Conservation (phyloP, 1,140 invertebrate genomes). For the Mizuhopecten yessoensis region DNA sequence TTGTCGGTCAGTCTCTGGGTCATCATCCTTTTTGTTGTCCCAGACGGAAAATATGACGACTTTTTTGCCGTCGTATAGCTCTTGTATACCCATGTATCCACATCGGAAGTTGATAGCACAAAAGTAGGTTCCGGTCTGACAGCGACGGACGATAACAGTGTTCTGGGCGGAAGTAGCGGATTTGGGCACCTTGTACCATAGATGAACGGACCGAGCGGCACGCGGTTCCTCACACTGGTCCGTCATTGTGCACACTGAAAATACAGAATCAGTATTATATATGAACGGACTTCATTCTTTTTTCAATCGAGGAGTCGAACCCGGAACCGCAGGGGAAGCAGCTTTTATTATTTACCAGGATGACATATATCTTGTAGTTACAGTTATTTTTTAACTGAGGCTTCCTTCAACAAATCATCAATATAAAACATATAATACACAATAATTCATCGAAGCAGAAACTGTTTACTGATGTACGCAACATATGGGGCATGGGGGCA, state of each 20-base stretch:
- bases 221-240: background rate
- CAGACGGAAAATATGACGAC: constrained; percentile 54
- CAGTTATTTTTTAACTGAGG: too few species aligned
- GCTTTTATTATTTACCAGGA: too few species aligned
- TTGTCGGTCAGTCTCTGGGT: constrained; percentile 38
- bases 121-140: constrained; percentile 47
- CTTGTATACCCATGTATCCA: constrained; percentile 52
- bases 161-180: background rate
- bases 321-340: too few species aligned
- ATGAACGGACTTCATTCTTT: too few species aligned
- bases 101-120: constrained; percentile 49
- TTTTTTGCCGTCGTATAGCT: constrained; percentile 43
- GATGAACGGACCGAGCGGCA: constrained; percentile 52
- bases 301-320: too few species aligned
- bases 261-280: background rate
- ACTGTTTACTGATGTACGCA: too few species aligned
- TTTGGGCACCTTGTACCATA: constrained; percentile 44
- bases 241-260: background rate
- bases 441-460: too few species aligned
- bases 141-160: constrained; percentile 15
- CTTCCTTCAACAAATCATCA: too few species aligned
- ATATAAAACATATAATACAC: too few species aligned
- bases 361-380: too few species aligned
- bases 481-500: too few species aligned
- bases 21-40: constrained; percentile 47